Evolutionary conservation across 2,888 invertebrate species (phyloP).

Genomic region (Cylindroiulus punctatus): DNA sequence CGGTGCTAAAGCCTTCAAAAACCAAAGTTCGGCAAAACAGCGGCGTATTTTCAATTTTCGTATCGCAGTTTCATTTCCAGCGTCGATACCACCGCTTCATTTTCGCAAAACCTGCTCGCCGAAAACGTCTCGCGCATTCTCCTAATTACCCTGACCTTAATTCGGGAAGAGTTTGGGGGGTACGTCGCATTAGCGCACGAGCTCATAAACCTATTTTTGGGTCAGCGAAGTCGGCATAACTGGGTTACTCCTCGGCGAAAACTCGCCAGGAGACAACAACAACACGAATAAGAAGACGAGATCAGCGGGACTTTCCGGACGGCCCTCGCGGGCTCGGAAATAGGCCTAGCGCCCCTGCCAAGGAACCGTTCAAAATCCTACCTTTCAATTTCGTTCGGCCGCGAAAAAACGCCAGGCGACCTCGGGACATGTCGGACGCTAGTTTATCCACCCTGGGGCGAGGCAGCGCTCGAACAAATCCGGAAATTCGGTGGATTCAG

Average conservation of each 20-base stretch:
- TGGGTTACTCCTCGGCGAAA: background rate
- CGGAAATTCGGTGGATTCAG: background rate
- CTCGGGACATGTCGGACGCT: constrained; percentile 32
- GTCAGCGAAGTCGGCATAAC: background rate
- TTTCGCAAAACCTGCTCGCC: no score
- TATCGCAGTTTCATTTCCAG: no score
- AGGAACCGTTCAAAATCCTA: background rate
- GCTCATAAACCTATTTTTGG: constrained; percentile 22
- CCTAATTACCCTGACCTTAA: constrained; percentile 34
- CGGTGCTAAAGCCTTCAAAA: background rate
- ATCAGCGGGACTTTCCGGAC: background rate
- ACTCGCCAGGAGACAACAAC: background rate
- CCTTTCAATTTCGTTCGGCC: constrained; percentile 40
- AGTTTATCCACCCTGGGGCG: background rate
- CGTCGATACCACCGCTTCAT: no score
- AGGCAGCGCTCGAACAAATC: background rate
- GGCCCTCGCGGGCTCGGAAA: background rate
- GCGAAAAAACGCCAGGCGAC: constrained; percentile 50
- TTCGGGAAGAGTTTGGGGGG: background rate
- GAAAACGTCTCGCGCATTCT: background rate
- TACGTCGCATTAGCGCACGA: background rate
- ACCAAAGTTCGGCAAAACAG: no score
- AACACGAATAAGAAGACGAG: background rate
- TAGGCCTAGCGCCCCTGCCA: background rate
- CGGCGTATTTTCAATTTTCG: no score